Conservation (phyloP, 2,113 vertebrate species). For the Limnothrissa miodon region DNA sequence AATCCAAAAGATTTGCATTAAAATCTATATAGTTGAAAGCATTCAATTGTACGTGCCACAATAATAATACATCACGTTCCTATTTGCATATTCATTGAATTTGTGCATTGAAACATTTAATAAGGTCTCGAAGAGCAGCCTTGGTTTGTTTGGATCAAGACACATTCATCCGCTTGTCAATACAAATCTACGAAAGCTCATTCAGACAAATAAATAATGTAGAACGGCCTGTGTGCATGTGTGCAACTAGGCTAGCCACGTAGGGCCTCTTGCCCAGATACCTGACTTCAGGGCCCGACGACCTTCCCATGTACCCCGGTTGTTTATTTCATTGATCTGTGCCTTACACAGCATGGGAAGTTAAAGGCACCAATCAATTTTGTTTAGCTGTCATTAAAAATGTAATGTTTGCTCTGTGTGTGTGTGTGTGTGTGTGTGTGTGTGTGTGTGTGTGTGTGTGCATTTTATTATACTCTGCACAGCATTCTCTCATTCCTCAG, state of each 20-base stretch:
- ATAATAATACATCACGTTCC: background rate
- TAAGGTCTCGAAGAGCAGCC: background rate
- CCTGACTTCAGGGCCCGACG: background rate
- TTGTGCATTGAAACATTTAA: background rate
- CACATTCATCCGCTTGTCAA: background rate
- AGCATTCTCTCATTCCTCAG: background rate
- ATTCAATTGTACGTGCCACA: background rate
- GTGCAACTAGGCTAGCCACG: background rate
- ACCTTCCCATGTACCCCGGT: background rate
- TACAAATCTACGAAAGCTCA: background rate
- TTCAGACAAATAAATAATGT: background rate
- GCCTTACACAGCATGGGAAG: constrained; percentile 10
- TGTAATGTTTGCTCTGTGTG: constrained; percentile 13
- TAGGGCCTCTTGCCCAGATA: background rate
- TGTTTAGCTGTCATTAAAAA: constrained; percentile 9
- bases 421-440: background rate
- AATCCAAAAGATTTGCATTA: background rate
- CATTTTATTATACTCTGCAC: background rate
- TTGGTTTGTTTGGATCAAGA: background rate
- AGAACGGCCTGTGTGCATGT: background rate
- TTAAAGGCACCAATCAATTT: constrained; percentile 4
- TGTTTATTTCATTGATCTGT: constrained; percentile 1
- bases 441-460: background rate
- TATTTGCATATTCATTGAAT: constrained; percentile 10
- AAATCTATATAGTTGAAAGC: background rate